Conservation (phyloP, 2,888 invertebrate species). For the Invenusta paracnida region DNA sequence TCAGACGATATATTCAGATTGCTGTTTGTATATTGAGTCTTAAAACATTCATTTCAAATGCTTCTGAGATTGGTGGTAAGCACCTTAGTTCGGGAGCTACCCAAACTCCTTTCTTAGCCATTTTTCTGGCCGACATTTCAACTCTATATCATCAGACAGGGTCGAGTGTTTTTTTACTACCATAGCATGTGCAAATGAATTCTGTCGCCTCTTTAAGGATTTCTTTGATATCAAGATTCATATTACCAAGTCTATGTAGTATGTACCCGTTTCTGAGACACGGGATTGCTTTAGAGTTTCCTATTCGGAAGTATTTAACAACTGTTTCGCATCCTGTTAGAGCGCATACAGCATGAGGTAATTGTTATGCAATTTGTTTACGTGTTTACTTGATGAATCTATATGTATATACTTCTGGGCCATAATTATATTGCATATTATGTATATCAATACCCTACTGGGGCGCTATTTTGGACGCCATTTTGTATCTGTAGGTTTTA, state of each 20-base stretch:
- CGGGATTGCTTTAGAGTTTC: neutral
- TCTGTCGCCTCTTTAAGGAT: too few relatives aligned
- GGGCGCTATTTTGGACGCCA: too few relatives aligned
- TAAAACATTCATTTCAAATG: too few relatives aligned
- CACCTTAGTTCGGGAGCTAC: neutral
- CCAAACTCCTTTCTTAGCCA: too few relatives aligned
- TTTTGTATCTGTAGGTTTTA: too few relatives aligned
- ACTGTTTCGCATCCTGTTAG: neutral
- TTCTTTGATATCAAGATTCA: too few relatives aligned
- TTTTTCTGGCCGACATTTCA: neutral
- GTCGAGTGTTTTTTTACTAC: too few relatives aligned
- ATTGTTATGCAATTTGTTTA: neutral
- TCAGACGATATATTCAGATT: neutral
- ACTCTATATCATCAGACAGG: neutral
- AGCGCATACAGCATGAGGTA: neutral
- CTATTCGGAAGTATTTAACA: neutral
- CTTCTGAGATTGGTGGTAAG: neutral
- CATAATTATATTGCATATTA: too few relatives aligned
- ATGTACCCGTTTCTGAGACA: neutral
- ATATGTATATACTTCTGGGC: too few relatives aligned
- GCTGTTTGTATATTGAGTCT: neutral
- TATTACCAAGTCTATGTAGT: too few relatives aligned
- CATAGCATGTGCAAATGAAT: too few relatives aligned
- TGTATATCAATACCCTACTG: too few relatives aligned
- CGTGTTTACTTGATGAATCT: neutral